phyloP scores from a whole-genome alignment of 2,113 vertebrate genomes.

The Anoplopoma fimbria region DNA sequence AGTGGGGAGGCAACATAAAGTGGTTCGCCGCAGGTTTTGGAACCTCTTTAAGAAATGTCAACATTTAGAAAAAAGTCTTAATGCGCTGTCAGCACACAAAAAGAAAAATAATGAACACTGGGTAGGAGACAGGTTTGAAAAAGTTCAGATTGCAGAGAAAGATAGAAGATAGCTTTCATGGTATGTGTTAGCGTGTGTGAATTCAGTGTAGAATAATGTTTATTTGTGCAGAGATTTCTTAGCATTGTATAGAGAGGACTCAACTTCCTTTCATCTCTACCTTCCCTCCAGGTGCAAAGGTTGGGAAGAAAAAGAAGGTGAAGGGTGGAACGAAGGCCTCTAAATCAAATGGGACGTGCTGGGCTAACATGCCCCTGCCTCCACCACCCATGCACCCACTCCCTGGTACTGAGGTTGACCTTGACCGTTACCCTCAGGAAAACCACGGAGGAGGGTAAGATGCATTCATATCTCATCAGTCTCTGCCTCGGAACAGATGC shows the following conservation, averaged over 20 bases:
- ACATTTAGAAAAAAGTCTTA: conserved; percentile 65
- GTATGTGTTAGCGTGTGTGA: conserved; percentile 14
- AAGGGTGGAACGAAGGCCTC: conserved; percentile 91
- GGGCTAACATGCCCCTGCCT: conserved; percentile 94
- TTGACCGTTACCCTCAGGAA: conserved; percentile 92
- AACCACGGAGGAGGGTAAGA: conserved; percentile 90
- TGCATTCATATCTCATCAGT: conserved; percentile 62
- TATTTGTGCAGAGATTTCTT: background rate
- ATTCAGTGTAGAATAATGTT: conserved; percentile 2
- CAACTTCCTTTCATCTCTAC: conserved; percentile 26
- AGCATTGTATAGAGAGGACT: conserved; percentile 1
- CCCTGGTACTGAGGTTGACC: conserved; percentile 95
- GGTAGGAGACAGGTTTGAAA: conserved; percentile 40
- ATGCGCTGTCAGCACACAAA: conserved; percentile 57
- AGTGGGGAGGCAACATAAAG: conserved; percentile 43
- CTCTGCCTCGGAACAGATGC: conserved; percentile 26
- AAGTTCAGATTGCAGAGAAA: conserved; percentile 29
- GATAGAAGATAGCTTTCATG: conserved; percentile 47
- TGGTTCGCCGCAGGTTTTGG: conserved; percentile 59
- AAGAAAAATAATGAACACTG: conserved; percentile 46
- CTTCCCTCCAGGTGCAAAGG: conserved; percentile 89
- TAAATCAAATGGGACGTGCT: conserved; percentile 93
- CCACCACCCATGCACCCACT: conserved; percentile 95
- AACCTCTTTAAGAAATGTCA: conserved; percentile 74
- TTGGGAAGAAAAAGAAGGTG: conserved; percentile 96